Base-by-base conservation (phyloP, 30 jellyfish, hydroid and myxozoan genomes). In the Nemopilema nomurai region DNA sequence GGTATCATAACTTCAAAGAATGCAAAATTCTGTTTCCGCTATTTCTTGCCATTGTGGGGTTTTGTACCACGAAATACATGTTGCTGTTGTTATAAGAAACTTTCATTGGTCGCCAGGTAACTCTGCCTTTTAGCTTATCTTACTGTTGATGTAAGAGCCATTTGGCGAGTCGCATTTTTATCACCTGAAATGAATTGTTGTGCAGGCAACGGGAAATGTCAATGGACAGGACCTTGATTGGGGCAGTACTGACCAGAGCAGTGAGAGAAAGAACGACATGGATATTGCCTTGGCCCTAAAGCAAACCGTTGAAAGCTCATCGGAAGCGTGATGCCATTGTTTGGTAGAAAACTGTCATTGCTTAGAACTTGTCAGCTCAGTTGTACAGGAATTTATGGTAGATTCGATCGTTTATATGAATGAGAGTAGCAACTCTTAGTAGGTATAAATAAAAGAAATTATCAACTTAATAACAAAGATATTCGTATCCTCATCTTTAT, bases 271-370 rank as follows among this genome's bases (percentile, higher is more conserved):
- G 52, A 95, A 89, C 63, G 97, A 84, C 16, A 83, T 87, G 97
- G 99, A 88, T 52, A 80, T 94, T 17, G 99, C 99, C 16, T 31
- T 83, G 26, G 97, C 99, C 7, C 50, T 94, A 69, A 84, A 94
- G 62, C 97, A 85, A 84, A 88, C 99, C 17, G 99, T 94, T 49
- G 97, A 94, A 75, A 92, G 98, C 69, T 92, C 97, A 9, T 92
- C 98, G 4, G 98, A 92, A 20, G 98, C 98, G 19, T 92, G 82
- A 71, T 9, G 23, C 16, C 50, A 16, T 1, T 41, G 24, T 69
- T 3, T 69, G 57, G 6, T 69, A 20, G 21, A 27, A 69, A 21
- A 18, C 33, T 28, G 24, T 69, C 24, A 69, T 18, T 33, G 24
- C 22, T 69, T 1, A 28, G 29, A 33, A 69, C 33, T 8, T 6